These are phyloP conservation scores for Heliconius ethilla DNA, from an alignment of 2,888 invertebrate species.

Conservation along the genomic window DNA sequence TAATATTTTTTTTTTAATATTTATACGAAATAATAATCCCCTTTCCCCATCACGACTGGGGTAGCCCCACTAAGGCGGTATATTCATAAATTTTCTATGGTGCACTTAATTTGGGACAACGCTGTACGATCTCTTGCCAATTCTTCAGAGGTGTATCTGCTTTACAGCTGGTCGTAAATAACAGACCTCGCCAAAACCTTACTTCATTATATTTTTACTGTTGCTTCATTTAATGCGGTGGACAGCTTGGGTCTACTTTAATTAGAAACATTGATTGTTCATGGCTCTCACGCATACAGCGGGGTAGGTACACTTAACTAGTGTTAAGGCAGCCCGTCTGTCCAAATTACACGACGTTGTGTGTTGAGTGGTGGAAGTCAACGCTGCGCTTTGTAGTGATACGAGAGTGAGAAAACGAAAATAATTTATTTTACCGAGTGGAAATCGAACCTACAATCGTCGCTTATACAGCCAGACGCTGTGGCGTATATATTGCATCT, in stretches of 20 bases:
- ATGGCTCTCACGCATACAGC: background rate
- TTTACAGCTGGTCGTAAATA: background rate
- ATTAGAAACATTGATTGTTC: background rate
- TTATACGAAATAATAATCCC: background rate
- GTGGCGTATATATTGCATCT: no score
- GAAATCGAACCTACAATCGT: no score
- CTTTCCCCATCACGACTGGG: background rate
- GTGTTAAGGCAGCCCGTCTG: no score
- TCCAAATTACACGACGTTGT: no score
- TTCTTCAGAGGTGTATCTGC: background rate
- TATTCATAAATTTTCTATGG: conserved; percentile 10
- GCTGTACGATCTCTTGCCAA: conserved; percentile 15
- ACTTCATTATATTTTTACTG: conserved; percentile 2
- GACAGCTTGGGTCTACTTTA: background rate
- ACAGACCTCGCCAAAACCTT: background rate
- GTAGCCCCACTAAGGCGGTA: background rate
- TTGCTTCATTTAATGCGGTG: background rate
- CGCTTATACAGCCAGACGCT: no score
- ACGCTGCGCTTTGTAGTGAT: no score
- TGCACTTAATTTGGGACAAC: conserved; percentile 14
- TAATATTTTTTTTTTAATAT: background rate
- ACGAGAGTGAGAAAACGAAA: no score
- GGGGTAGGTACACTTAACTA: background rate
- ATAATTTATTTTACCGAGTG: no score
- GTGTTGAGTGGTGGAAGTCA: no score